Evolutionary conservation across 2,113 vertebrate genomes (phyloP).

Genomic region (Dermatemys mawii): DNA sequence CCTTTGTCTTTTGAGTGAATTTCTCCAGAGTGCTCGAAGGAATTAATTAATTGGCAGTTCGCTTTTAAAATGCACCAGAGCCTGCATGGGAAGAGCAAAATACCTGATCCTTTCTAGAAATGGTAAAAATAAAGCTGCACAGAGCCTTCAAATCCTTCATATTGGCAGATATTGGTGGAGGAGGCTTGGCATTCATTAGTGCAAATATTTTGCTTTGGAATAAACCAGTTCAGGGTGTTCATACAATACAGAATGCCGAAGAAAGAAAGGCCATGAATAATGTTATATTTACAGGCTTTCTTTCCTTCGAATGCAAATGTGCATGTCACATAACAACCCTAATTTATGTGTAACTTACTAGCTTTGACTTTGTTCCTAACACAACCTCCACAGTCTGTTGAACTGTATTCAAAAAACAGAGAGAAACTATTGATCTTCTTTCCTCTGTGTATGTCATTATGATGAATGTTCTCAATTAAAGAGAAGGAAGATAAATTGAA

Average conservation of each 20-base stretch:
- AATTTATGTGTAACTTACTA: neutral
- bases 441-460: neutral
- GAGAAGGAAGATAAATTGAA: neutral
- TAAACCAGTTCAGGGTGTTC: neutral
- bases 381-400: neutral
- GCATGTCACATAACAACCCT: neutral
- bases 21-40: neutral
- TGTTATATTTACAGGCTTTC: neutral
- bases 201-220: neutral
- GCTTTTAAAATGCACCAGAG: neutral
- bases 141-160: neutral
- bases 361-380: neutral
- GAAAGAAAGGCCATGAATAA: neutral
- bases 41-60: neutral
- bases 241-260: neutral
- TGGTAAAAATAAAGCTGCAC: neutral
- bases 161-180: neutral
- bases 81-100: neutral
- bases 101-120: neutral
- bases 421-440: neutral
- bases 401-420: neutral
- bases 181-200: neutral
- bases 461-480: conserved; percentile 9
- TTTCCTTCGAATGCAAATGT: neutral
- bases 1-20: neutral